Base-by-base conservation (phyloP, 2,888 invertebrate genomes). In the Trisateles emortualis region DNA sequence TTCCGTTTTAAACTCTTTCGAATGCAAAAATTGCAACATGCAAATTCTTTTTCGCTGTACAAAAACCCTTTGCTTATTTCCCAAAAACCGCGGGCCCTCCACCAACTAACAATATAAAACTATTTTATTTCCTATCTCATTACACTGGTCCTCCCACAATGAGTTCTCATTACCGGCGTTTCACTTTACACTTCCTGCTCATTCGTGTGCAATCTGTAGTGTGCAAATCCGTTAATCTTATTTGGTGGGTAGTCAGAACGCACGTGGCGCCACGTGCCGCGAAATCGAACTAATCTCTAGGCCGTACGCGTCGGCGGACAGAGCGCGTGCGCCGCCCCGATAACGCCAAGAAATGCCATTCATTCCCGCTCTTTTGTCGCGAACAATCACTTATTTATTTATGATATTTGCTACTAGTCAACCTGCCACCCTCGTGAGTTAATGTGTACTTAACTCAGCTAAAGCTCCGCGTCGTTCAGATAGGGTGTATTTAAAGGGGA, bases 161-260 rank as follows among this genome's bases (percentile, higher is more conserved):
- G 84, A 78, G 82, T 84, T 84, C 87, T 90, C 88, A 90, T 91
- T 90, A 90, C 88, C 85, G 81, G 76, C 84, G 90, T 91, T 92
- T 92, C 92, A 92, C 90, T 92, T 92, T 90, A 90, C 92, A 92
- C 92, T 91, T 92, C 92, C 92, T 89, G 90, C 81, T 79, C 81
- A 90, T 90, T 92, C 88, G 88, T 90, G 92, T 92, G 90, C 92
- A 92, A 92, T 92, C 90, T 91, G 92, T 91, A 92, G 92, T 91
- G 90, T 87, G 89, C 88, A 92, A 92, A 92, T 92, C 92, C 90
- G 90, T 87, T 92, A 92, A 92, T 92, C 92, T 92, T 84, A 88
- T 92, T 91, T 88, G 81, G 88, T 82, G 89, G 88, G 88, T 86
- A 86, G 83, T 78, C 74, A 66, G 59, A 54, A 67, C 71, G 84